Base-by-base conservation (phyloP, 1,140 invertebrate genomes). In the Limonius californicus region DNA sequence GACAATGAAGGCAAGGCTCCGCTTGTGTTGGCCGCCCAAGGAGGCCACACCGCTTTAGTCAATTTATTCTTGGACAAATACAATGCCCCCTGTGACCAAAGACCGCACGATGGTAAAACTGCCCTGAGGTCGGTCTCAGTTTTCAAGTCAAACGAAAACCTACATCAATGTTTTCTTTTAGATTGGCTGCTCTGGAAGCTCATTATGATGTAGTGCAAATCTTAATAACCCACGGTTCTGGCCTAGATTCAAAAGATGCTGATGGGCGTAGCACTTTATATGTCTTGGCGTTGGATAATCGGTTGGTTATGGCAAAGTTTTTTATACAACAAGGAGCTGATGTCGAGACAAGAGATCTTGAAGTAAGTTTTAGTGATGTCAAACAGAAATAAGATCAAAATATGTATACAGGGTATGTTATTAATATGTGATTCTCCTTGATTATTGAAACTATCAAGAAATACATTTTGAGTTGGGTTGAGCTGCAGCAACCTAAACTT, bases 1-100 rank as follows among this genome's bases (percentile, higher is more conserved):
- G 95, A 97, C 76, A 97, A 97, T 78, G 95, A 98, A 71, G 95
- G 94, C 1, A 94, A 95, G 78, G 91, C 92, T 0, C 87, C 95
- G 0, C 77, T 98, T 9, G 88, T 95, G 75, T 80, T 97, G 14
- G 94, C 95, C 0, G 89, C 93, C 0, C 85, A 96, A 75, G 94
- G 95, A 77, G 93, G 94, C 12, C 92, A 95, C 72, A 82, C 83
- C 0, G 76, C 81, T 54, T 70, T 94, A 11, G 87, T 91, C 0
- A 82, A 84, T 61, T 78, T 85, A 54, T 80, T 95, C 1, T 70
- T 94, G n/a, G 84, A 88, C 62, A 82, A 87, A 53, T 86, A 89
- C 75, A 83, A 81, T 23, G 90, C 92, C 15, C 86, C 89, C 4
- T 89, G 95, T 3, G 91, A 97, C 79, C 92, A 95, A 72, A 83